Base-by-base conservation (phyloP, 2,888 invertebrate genomes). In the Catonia carolina region DNA sequence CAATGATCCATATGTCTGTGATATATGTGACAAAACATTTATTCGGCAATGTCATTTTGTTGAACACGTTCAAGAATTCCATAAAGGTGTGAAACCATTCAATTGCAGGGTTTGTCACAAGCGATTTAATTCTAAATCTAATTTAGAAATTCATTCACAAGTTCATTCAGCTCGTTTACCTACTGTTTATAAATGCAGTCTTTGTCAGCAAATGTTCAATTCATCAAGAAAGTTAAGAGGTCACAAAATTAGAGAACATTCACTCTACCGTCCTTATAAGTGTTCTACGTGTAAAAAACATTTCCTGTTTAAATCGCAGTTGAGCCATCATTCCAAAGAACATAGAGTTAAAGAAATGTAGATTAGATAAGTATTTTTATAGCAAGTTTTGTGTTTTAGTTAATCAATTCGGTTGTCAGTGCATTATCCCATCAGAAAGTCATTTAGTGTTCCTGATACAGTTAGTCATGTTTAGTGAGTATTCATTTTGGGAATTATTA, bases 41-140 rank as follows among this genome's bases (percentile, higher is more conserved):
- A 27, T 27, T 12, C 45, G 45, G 22, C 45, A 45, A n/a, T 45
- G 45, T 45, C 45, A 45, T 45, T 45, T 45, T 27, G 27, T 27
- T 23, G 45, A 45, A 27, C 45, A 45, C n/a, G 45, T 45, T 22
- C 23, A 45, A 22, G 14, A 45, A 12, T 22, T 14, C n/a, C 45
- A 45, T 27, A 45, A 45, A 12, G 45, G 45, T 18, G 22, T 27
- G 1, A 18, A 14, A 2, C 45, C 45, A 14, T 45, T 45, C 45
- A 45, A 27, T 27, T 45, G 45, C 12, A 22, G 23, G 2, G 22
- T 45, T 17, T 45, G 45, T 22, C 22, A 45, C 5, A 45, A 45
- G 22, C 18, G 45, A 12, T 45, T 45, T 27, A 45, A 45, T 22
- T 22, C 45, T 27, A 45, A 45, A 18, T 45, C 22, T n/a, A 45